A percentile compares a stretch with the other conserved stretches of the same genome.
Conservation (phyloP, 2,113 vertebrate species). For the Chelonoidis abingdonii region DNA sequence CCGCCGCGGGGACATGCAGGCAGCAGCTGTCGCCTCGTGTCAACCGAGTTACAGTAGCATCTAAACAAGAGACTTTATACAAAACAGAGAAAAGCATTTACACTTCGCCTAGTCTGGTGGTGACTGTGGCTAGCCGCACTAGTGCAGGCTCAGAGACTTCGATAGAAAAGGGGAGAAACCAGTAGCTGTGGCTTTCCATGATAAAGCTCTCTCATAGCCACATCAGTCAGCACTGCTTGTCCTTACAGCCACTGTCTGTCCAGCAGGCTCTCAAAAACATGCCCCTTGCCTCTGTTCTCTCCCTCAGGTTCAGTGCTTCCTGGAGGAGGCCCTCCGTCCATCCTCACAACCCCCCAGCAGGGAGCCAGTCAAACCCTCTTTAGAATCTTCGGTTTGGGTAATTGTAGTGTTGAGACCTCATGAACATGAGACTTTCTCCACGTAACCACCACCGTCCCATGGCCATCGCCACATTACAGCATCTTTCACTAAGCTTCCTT, state of each 20-base stretch:
- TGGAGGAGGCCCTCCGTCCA: background rate
- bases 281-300: background rate
- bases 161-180: no score
- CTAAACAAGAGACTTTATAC: no score
- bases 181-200: background rate
- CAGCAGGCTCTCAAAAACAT: background rate
- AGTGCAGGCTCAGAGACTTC: background rate
- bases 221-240: background rate
- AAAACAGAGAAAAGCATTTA: background rate
- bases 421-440: background rate
- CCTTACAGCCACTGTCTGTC: background rate
- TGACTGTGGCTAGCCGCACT: background rate
- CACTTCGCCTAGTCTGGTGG: background rate
- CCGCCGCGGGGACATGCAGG: no score
- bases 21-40: background rate
- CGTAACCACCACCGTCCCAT: background rate
- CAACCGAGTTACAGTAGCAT: no score
- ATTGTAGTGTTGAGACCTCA: background rate
- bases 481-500: background rate
- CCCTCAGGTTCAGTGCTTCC: background rate
- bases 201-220: background rate
- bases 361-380: background rate
- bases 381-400: background rate
- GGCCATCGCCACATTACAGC: background rate
- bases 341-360: no score